These are phyloP conservation scores for Neodiprion fabricii DNA, from an alignment of 1,140 invertebrate species.

Conservation along the genomic window DNA sequence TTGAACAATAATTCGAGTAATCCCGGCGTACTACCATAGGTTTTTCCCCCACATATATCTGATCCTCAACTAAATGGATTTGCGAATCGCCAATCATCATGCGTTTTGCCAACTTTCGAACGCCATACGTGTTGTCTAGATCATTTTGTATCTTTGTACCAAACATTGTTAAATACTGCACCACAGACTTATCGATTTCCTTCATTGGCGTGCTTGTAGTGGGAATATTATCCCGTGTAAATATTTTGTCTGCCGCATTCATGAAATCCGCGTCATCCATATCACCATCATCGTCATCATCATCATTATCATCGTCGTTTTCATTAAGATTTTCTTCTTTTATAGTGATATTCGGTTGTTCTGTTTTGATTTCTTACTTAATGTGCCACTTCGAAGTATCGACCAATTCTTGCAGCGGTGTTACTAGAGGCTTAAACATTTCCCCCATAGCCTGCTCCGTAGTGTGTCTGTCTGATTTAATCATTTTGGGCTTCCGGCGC, in stretches of 20 bases:
- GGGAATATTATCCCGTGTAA: background rate
- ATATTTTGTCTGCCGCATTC: background rate
- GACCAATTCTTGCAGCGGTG: constrained; percentile 14
- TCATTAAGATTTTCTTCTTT: background rate
- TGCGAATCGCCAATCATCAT: background rate
- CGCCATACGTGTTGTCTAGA: background rate
- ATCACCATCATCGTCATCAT: background rate
- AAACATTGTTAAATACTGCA: background rate
- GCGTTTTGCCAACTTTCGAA: background rate
- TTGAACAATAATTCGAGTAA: background rate
- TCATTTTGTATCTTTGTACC: background rate
- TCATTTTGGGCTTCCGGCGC: background rate
- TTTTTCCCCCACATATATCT: background rate
- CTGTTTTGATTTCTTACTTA: constrained; percentile 17
- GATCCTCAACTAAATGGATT: background rate
- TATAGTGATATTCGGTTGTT: background rate
- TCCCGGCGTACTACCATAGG: background rate
- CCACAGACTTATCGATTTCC: background rate
- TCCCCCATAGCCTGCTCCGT: background rate
- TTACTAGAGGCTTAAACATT: background rate
- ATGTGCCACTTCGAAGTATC: constrained; percentile 1
- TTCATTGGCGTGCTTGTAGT: background rate
- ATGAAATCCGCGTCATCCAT: background rate
- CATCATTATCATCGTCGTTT: background rate
- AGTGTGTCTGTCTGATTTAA: background rate